Percentiles rank a stretch among this genome's conserved stretches.
These are phyloP conservation scores for Ctenopoma multispine DNA, from an alignment of 2,797 vertebrate genomes.

Conservation along the genomic window DNA sequence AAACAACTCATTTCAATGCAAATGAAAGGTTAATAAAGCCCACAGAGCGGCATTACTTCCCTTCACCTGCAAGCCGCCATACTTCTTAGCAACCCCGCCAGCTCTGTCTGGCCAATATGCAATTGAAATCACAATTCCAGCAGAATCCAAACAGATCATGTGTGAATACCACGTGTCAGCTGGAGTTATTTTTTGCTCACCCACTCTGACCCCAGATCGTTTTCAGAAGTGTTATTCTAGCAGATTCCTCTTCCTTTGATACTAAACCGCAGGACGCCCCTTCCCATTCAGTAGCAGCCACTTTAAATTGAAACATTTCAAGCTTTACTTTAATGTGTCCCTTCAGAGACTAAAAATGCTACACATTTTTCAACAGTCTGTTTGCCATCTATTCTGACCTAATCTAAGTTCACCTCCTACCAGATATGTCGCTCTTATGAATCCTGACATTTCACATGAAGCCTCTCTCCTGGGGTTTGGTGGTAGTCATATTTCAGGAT, in stretches of 20 bases:
- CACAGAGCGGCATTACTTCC: too few species aligned
- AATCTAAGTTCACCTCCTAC: constrained; percentile 24
- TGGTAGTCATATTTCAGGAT: constrained; percentile 38
- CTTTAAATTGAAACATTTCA: neutral
- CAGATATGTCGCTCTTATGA: constrained; percentile 9
- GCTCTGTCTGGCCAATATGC: neutral
- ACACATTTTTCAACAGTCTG: constrained; percentile 18
- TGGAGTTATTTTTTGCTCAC: neutral
- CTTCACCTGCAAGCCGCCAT: neutral
- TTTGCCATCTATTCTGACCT: constrained; percentile 18
- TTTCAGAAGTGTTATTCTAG: neutral
- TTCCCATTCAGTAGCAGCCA: neutral
- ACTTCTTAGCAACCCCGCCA: neutral
- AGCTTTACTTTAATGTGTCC: constrained; percentile 7
- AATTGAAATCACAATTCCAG: neutral
- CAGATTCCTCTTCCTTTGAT: neutral
- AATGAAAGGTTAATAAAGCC: neutral
- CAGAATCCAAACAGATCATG: neutral
- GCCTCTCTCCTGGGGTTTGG: constrained; percentile 18
- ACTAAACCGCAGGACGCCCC: neutral
- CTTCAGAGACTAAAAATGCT: constrained; percentile 23
- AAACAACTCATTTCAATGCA: neutral
- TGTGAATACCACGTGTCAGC: neutral
- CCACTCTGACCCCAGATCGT: neutral
- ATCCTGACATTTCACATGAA: constrained; percentile 31